A percentile compares a stretch with the other conserved stretches of the same genome.
Evolutionary conservation across 2,113 vertebrate genomes (phyloP).

Genomic region (Oenanthe melanoleuca): DNA sequence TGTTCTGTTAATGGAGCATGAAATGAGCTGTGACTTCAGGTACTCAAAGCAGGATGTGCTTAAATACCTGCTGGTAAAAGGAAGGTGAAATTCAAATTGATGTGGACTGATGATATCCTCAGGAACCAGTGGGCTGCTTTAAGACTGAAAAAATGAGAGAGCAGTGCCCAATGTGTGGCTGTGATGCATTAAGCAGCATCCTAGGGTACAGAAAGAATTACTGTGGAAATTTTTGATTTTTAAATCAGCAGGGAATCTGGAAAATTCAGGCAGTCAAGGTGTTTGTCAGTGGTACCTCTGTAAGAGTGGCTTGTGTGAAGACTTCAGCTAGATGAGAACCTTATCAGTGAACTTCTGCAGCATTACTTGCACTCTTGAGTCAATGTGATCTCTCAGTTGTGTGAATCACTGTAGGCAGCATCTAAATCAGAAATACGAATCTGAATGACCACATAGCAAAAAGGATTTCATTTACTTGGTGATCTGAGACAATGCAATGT

Average conservation of each 20-base stretch:
- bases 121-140: neutral
- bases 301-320: neutral
- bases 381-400: neutral
- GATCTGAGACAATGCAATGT: neutral
- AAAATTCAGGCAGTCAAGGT: neutral
- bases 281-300: neutral
- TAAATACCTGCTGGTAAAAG: neutral
- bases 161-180: accelerated
- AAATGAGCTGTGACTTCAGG: neutral
- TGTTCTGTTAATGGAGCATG: neutral
- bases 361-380: neutral
- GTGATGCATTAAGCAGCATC: neutral
- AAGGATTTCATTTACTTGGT: neutral
- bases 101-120: neutral
- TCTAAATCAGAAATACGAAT: neutral
- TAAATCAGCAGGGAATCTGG: neutral
- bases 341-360: neutral
- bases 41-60: neutral
- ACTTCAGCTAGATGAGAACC: neutral
- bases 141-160: neutral
- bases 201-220: neutral
- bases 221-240: neutral
- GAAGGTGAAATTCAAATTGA: neutral
- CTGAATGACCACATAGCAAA: neutral
- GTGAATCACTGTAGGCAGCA: neutral